Evolutionary conservation across 2,888 invertebrate species (phyloP), one percentile per base, ranked within the genome.

Genomic region (Eilema sororculum): DNA sequence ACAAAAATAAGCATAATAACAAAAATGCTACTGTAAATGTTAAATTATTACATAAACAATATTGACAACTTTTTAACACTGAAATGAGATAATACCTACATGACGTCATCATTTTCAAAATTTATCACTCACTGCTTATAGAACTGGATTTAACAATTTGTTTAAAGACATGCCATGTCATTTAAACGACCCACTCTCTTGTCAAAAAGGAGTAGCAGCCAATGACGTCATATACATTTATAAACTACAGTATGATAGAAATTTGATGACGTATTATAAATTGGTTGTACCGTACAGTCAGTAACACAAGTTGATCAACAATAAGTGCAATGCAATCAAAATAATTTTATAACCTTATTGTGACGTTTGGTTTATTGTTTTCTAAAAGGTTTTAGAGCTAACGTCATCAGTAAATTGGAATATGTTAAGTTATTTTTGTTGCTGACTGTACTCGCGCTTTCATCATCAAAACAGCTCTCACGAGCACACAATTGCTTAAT

Each of bases 11-110:
- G 90, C 90, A 82, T 88, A 82, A 86, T 74, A 89, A 89, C 84
- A 90, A 90, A 83, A 90, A 90, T 91, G 87, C 89, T 91, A 90
- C 83, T 79, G 73, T 85, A 86, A 88, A 86, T 86, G 84, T 86
- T 85, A 83, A 78, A 79, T 71, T 74, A 76, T 68, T 71, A 73
- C 8, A 52, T 75, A 58, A 58, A 24, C 70, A 76, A 75, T 70
- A 75, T 74, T 68, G 57, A 77, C 70, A 79, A 10, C 28, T 57
- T 28, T 73, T 63, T 73, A 72, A 75, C 82, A 77, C 68, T 76
- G 79, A 80, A 86, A 85, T 85, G 81, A 86, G 82, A 52, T 52
- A 46, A 41, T 37, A 37, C n/a, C n/a, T n/a, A n/a, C 16, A 0
- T 41, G 41, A 46, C 20, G 20, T 20, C 46, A 46, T 46, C 5